These are phyloP conservation scores for Limnephilus auricula DNA, from an alignment of 2,888 invertebrate genomes.

Conservation along the genomic window DNA sequence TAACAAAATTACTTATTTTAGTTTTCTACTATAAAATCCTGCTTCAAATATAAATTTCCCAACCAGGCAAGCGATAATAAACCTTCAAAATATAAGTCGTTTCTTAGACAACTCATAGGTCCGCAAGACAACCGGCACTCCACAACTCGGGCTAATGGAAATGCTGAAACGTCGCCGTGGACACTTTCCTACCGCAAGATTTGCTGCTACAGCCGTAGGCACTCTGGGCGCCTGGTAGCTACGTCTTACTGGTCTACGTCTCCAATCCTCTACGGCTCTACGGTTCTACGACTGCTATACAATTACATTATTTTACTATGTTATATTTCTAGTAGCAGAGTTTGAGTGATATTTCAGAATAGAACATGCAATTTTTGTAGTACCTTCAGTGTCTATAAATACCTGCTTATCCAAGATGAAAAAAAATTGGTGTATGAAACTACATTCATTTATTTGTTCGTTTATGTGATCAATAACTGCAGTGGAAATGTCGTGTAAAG, in stretches of 20 bases:
- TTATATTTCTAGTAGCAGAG: neutral
- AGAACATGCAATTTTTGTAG: neutral
- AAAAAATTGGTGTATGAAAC: neutral
- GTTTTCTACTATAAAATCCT: neutral
- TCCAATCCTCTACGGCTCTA: neutral
- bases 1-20: too few relatives aligned
- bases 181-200: conserved; percentile 53
- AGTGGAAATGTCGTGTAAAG: too few relatives aligned
- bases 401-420: neutral
- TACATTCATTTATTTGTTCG: too few relatives aligned
- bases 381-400: neutral
- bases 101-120: neutral
- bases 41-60: neutral
- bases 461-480: too few relatives aligned
- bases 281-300: neutral
- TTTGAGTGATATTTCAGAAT: neutral
- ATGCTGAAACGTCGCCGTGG: conserved; percentile 55
- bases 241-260: neutral
- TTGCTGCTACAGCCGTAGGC: conserved; percentile 60
- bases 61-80: neutral
- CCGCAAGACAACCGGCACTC: neutral
- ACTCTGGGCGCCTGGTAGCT: conserved; percentile 40
- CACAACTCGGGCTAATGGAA: conserved; percentile 58
- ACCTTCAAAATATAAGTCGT: neutral
- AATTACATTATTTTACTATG: neutral